Conservation (phyloP, 1,140 invertebrate species). For the Neotoxoptera formosana region DNA sequence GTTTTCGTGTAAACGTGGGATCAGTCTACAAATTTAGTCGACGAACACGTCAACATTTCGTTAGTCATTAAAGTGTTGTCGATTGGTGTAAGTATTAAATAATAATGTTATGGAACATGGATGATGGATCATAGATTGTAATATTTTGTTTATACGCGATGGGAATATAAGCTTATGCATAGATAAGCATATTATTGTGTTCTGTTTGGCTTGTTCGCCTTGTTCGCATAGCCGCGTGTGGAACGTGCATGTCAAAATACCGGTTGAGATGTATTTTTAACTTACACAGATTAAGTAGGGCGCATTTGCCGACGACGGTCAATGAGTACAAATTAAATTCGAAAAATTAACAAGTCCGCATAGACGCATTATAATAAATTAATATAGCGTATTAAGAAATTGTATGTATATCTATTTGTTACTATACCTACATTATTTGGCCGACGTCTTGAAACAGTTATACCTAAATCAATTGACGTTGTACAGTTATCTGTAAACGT, state of each 20-base stretch:
- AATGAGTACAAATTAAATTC: conserved; percentile 15
- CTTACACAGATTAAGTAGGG: conserved; percentile 18
- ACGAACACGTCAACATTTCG: neutral
- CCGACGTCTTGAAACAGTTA: conserved; percentile 7
- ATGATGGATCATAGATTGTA: too few relatives aligned
- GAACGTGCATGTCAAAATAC: conserved; percentile 6
- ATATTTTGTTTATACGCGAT: neutral
- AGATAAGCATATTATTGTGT: neutral
- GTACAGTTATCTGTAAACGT: neutral
- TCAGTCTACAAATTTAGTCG: neutral
- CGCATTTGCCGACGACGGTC: neutral
- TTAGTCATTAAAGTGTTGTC: neutral
- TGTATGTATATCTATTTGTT: neutral
- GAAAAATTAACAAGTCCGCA: neutral
- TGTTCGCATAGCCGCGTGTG: neutral
- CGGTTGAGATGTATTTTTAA: conserved; percentile 19
- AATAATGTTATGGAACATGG: neutral
- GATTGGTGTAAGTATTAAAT: neutral
- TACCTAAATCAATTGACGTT: neutral
- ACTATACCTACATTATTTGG: neutral
- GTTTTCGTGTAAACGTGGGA: neutral
- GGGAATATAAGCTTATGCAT: neutral
- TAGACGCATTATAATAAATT: neutral
- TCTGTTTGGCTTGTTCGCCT: neutral
- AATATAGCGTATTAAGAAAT: neutral